Base-by-base conservation (phyloP, 2,113 vertebrate species). In the Vicugna pacos region DNA sequence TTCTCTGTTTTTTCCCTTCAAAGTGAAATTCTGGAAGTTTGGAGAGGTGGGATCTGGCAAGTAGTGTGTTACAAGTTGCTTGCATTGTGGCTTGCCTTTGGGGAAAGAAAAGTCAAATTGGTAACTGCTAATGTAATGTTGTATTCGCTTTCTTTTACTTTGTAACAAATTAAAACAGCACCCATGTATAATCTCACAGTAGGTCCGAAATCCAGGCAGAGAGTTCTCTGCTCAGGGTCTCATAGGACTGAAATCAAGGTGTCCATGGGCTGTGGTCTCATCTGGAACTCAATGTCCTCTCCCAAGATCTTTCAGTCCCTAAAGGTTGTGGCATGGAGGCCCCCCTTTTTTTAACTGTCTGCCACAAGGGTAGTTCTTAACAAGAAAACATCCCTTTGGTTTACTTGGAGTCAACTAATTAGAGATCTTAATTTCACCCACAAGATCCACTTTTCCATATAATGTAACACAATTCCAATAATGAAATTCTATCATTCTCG, bases 151-250 rank as follows among this genome's bases (percentile, higher is more conserved):
- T 62, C 58, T 65, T 3, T 64, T 52, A 46, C 54, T 84, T 54
- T n/a, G 56, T 62, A 94, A 76, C 46, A 81, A 85, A 16, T 89
- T 85, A 76, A 76, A 73, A 88, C 10, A 87, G 50, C 52, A 75
- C 6, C 12, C 32, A 52, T 52, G 67, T 67, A 48, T 42, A 84
- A 83, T n/a, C 70, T 75, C 30, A 58, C 58, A 22, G 19, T 28
- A 42, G 56, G 26, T 85, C 24, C 8, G n/a, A 70, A 92, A 60
- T 90, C 5, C 19, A 76, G 54, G 11, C 16, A 6, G 46, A 32
- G 12, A 2, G 13, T 24, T 88, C 38, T 87, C 58, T 46, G 8
- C 38, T 83, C 50, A 32, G 19, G 10, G 26, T 50, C 32, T 60
- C 52, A 5, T 1, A n/a, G 2, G 24, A 48, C 19, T 72, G 48